Conservation (phyloP, 2,888 invertebrate species). For the Tortricodes alternella region DNA sequence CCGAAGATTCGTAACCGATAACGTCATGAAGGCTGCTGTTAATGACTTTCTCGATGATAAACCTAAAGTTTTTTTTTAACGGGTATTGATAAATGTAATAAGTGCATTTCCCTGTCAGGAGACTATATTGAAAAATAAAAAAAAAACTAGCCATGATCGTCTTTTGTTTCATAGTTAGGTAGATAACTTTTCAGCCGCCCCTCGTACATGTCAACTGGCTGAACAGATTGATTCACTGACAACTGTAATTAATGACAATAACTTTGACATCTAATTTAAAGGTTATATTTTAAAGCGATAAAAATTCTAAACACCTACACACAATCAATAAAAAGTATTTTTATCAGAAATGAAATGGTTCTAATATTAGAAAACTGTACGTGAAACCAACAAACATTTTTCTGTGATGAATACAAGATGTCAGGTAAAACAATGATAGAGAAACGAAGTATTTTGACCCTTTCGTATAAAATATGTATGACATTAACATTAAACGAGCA, state of each 20-base stretch:
- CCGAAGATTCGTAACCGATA: no score
- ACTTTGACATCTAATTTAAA: slow-evolving; percentile 42
- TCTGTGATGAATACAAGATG: slow-evolving; percentile 64
- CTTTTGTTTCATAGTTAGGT: no score
- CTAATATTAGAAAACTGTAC: slow-evolving; percentile 42
- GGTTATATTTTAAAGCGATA: slow-evolving; percentile 48
- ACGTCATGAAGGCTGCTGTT: no score
- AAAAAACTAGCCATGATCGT: no score
- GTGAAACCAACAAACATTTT: slow-evolving; percentile 40
- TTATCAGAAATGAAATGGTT: slow-evolving; percentile 57
- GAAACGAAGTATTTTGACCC: not conserved
- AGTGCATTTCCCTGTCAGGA: no score
- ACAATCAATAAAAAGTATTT: slow-evolving; percentile 44
- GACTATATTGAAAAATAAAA: no score
- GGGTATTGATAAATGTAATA: no score
- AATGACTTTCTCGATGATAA: no score
- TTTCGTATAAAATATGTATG: not conserved
- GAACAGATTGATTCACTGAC: slow-evolving; percentile 1
- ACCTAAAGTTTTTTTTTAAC: no score
- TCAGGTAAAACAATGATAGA: slow-evolving; percentile 52
- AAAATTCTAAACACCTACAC: slow-evolving; percentile 48
- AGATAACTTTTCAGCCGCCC: no score
- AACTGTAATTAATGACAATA: not conserved
- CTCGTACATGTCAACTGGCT: slow-evolving; percentile 1
- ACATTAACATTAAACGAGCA: not conserved